phyloP scores from a whole-genome alignment of 1,140 invertebrate genomes.

The Protaetia brevitarsis region DNA sequence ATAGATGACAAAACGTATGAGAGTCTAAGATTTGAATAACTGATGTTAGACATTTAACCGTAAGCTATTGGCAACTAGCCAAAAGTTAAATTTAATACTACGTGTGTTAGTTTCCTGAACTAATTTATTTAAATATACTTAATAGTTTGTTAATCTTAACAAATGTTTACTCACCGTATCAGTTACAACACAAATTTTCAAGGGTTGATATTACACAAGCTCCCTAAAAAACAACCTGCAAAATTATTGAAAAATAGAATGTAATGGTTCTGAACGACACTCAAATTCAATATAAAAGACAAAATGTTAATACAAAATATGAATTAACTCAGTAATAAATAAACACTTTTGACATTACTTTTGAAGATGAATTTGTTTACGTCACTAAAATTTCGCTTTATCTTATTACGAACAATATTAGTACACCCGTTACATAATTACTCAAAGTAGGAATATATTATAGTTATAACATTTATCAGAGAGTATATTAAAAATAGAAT shows the following conservation, averaged over 20 bases:
- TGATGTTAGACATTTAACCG: conserved; percentile 23
- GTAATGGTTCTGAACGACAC: background rate
- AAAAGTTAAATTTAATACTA: conserved; percentile 19
- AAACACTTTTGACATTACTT: conserved; percentile 18
- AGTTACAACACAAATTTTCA: conserved; percentile 24
- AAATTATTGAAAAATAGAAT: background rate
- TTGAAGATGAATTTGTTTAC: conserved; percentile 21
- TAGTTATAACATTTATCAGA: background rate
- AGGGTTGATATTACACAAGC: background rate
- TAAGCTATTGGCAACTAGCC: conserved; percentile 6
- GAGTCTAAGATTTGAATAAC: conserved; percentile 1
- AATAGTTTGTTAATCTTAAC: background rate
- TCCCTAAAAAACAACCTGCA: conserved; percentile 15
- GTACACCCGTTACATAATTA: background rate
- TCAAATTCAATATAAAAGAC: background rate
- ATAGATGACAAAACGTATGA: conserved; percentile 7
- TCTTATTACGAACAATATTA: background rate
- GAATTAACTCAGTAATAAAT: background rate
- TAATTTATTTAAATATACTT: conserved; percentile 1
- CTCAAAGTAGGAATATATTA: background rate
- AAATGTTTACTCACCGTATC: conserved; percentile 21
- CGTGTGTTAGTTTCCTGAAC: background rate
- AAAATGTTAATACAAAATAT: conserved; percentile 5
- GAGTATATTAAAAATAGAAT: background rate
- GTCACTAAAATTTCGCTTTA: background rate